A percentile compares a stretch with the other conserved stretches of the same genome.
phyloP scores from a whole-genome alignment of 1,140 invertebrate genomes.

The Pachyrhynchus sulphureomaculatus region DNA sequence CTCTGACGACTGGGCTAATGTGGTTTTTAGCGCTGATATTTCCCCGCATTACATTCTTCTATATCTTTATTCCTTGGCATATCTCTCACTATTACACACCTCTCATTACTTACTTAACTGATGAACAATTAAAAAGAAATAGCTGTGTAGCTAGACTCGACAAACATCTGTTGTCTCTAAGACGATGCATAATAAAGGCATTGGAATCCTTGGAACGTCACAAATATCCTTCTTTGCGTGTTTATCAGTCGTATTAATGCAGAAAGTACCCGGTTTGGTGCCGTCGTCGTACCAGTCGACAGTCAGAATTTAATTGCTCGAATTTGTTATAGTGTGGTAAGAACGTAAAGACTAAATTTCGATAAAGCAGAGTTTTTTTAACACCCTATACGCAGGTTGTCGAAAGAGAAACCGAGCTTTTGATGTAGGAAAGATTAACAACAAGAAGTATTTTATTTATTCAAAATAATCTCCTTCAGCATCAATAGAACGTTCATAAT shows the following conservation, averaged over 20 bases:
- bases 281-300: neutral
- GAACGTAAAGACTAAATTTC: too few relatives aligned
- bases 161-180: constrained; percentile 17
- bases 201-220: constrained; percentile 20
- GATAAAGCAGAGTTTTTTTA: too few relatives aligned
- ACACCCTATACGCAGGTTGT: too few relatives aligned
- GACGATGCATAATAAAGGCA: constrained; percentile 11
- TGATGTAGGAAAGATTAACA: too few relatives aligned
- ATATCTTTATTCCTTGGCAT: neutral
- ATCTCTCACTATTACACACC: neutral
- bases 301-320: constrained; percentile 13
- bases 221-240: constrained; percentile 27
- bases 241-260: constrained; percentile 19
- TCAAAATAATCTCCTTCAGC: too few relatives aligned
- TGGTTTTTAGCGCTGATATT: too few relatives aligned
- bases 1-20: too few relatives aligned
- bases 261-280: neutral
- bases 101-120: constrained; percentile 17
- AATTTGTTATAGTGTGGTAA: constrained; percentile 21
- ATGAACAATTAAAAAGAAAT: constrained; percentile 19
- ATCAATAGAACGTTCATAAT: too few relatives aligned
- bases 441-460: too few relatives aligned
- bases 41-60: too few relatives aligned
- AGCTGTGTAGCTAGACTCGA: constrained; percentile 7
- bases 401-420: too few relatives aligned